Base-by-base conservation (phyloP, 2,113 vertebrate genomes). In the Alces alces region DNA sequence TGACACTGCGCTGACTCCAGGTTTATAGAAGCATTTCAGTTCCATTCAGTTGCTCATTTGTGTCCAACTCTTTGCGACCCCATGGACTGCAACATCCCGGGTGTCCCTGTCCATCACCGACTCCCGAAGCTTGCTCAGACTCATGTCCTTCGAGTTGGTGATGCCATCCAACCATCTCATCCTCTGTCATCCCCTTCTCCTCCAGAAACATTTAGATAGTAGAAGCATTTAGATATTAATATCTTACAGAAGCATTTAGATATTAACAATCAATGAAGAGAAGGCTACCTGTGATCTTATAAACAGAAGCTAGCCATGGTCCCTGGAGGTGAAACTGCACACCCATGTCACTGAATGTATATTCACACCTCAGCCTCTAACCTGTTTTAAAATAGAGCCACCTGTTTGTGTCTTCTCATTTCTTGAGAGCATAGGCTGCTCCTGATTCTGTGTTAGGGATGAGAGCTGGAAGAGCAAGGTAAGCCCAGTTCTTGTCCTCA, bases 61-160 rank as follows among this genome's bases (percentile, higher is more conserved):
- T 70, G 17, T 70, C n/a, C 0, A 2, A 36, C 17, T 70, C n/a
- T 36, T 66, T 70, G 54, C 0, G 4, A 70, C n/a, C 17, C 17
- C n/a, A 36, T 70, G 17, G 64, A 36, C n/a, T 70, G 64, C 64
- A 70, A 5, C 17, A 36, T 70, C n/a, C 33, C n/a, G 36, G 4
- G 64, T 70, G 4, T 70, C n/a, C n/a, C 19, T 70, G 17, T 36
- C 17, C 2, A 70, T 70, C 64, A 70, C 64, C 4, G 11, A 21
- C 19, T 36, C 64, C 64, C 5, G 4, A 21, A 70, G 64, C 17
- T 70, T 70, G 64, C 17, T 70, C n/a, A 70, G 0, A 21, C 9
- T 36, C 64, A 70, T 70, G 64, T 70, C 64, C 9, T 19, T 70
- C 4, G 1, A 70, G 64, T 70, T 0, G 7, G 17, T 70, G 9